Conservation (phyloP, 2,888 invertebrate species). For the Acleris cristana region DNA sequence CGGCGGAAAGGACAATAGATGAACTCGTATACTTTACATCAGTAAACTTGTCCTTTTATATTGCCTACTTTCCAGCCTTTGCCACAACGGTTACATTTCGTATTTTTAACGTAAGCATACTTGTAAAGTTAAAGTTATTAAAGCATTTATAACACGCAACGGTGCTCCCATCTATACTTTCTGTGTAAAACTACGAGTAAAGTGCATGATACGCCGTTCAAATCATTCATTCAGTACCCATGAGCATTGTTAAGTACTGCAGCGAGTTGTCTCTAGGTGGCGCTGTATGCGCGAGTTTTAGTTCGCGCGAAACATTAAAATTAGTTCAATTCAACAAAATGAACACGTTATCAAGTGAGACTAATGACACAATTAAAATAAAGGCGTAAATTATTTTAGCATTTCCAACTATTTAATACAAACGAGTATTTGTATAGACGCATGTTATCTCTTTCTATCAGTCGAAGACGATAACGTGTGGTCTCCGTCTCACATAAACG, state of each 20-base stretch:
- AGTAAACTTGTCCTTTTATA: too few species aligned
- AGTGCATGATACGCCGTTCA: conserved; percentile 3
- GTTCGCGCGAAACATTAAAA: conserved; percentile 21
- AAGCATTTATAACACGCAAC: neutral
- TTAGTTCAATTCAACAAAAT: conserved; percentile 30
- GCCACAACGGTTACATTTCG: too few species aligned
- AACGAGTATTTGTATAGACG: conserved; percentile 9
- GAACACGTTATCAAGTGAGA: conserved; percentile 18
- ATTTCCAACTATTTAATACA: conserved; percentile 17
- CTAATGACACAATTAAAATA: conserved; percentile 13
- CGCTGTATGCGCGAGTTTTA: conserved; percentile 29
- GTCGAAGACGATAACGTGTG: conserved; percentile 46
- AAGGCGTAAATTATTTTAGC: conserved; percentile 18
- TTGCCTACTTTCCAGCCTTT: too few species aligned
- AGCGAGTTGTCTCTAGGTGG: conserved; percentile 41
- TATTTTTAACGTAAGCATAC: too few species aligned
- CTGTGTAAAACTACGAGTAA: conserved; percentile 11
- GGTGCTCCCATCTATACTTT: conserved; percentile 26
- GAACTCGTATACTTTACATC: too few species aligned
- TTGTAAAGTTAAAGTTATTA: too few species aligned
- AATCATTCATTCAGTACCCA: conserved; percentile 4
- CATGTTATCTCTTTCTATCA: conserved; percentile 54
- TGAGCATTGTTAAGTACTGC: conserved; percentile 4
- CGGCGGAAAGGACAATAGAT: too few species aligned
- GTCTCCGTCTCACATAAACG: conserved; percentile 71